Percentiles rank a stretch among this genome's conserved stretches.
Evolutionary conservation across 2,113 vertebrate species (phyloP).

Genomic region (Sapajus apella): DNA sequence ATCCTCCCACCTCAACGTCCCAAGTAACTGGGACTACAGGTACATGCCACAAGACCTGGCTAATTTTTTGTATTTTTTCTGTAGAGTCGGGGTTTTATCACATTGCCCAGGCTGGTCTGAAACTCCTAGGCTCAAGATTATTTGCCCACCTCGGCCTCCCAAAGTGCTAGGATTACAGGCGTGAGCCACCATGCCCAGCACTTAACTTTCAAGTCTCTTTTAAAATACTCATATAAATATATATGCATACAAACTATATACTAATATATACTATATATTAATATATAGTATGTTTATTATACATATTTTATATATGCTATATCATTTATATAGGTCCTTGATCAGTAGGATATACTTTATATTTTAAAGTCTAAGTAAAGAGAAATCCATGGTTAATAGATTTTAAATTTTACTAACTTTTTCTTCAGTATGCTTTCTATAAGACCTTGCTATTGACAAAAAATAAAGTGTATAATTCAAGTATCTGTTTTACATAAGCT

Average conservation of each 20-base stretch:
- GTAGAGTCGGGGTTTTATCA: too few species aligned
- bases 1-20: too few species aligned
- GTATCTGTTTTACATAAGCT: slow-evolving; percentile 46
- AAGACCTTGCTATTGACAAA: slow-evolving; percentile 9
- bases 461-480: slow-evolving; percentile 32
- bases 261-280: background rate
- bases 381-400: slow-evolving; percentile 14
- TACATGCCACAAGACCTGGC: too few species aligned
- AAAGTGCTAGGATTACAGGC: too few species aligned
- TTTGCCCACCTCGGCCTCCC: too few species aligned
- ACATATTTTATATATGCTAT: background rate
- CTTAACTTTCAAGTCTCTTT: slow-evolving; percentile 12
- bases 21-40: too few species aligned
- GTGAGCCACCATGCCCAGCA: too few species aligned
- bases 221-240: slow-evolving; percentile 12
- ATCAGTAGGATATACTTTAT: background rate
- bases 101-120: too few species aligned
- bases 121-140: too few species aligned
- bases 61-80: too few species aligned
- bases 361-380: background rate
- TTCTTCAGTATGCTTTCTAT: background rate
- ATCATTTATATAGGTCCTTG: background rate
- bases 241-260: background rate
- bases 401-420: background rate
- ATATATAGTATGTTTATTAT: background rate